Evolutionary conservation across 2,888 invertebrate species (phyloP), one percentile per base, ranked within the genome.

Genomic region (Sinohyriopsis cumingii): DNA sequence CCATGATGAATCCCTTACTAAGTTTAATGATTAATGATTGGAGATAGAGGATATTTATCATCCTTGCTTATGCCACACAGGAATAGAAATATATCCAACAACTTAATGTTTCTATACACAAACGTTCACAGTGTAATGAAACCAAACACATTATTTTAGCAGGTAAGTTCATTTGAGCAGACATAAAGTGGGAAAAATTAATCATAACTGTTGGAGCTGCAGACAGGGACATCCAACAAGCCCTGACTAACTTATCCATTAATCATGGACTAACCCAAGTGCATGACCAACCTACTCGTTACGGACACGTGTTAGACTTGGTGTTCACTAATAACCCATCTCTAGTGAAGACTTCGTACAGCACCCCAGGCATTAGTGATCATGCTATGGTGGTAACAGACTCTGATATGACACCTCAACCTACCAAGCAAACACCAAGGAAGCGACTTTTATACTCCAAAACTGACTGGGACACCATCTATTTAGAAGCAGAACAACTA

Each of bases 281-380:
- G n/a, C n/a, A n/a, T n/a, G n/a, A n/a, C n/a, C n/a, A n/a, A n/a
- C n/a, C n/a, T 12, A 68, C n/a, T n/a, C 70, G 24, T 20, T 72
- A 18, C 60, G 70, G 45, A 73, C 71, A 15, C 33, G 72, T 28
- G 60, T 68, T 6, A 54, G 54, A 53, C n/a, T 56, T 77, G 1
- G 66, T 73, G 3, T 75, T 73, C 55, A 73, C 72, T 7, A 72
- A 68, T 45, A 73, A 77, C 59, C 73, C 68, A 1, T 72, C 75
- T 18, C 61, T 75, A 1, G 66, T 73, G 5, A 73, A 78, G 62
- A 59, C 59, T 5, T 70, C 75, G 4, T 56, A 59, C 5, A 67
- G 60, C 7, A 56, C 72, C 15, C 75, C 77, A 22, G 72, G 72
- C 4, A 72, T 75, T 7, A 72, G 69, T 54, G 69, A 75, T 59